These are phyloP conservation scores for Puntigrus tetrazona DNA, from an alignment of 2,113 vertebrate species.

Conservation along the genomic window DNA sequence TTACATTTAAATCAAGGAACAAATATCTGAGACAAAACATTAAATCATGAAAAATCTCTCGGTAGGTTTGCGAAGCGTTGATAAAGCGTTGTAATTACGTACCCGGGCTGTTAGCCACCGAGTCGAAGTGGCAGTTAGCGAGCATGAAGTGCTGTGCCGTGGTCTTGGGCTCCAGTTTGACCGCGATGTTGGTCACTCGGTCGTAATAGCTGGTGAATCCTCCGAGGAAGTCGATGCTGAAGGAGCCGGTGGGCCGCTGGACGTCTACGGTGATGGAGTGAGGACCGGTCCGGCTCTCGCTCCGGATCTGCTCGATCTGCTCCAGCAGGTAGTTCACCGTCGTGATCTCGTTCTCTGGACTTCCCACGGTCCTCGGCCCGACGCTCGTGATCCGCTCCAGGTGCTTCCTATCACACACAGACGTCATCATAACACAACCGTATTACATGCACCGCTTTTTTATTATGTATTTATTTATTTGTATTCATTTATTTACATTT, in stretches of 20 bases:
- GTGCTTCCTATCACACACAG: conserved; percentile 77
- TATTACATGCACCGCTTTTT: background rate
- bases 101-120: conserved; percentile 93
- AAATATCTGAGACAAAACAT: too few relatives aligned
- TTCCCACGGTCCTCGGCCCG: conserved; percentile 91
- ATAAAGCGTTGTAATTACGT: background rate
- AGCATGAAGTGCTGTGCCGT: conserved; percentile 88
- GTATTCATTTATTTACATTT: background rate
- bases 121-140: conserved; percentile 98
- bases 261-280: conserved; percentile 84
- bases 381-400: conserved; percentile 90
- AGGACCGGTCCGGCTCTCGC: conserved; percentile 68
- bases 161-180: conserved; percentile 85
- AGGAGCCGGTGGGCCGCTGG: conserved; percentile 91
- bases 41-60: too few relatives aligned
- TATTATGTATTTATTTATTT: background rate
- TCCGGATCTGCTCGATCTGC: conserved; percentile 82
- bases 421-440: background rate
- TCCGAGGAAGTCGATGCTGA: conserved; percentile 95
- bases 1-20: too few relatives aligned
- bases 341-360: conserved; percentile 89
- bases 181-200: conserved; percentile 89
- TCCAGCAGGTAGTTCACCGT: conserved; percentile 88
- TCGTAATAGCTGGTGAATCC: conserved; percentile 98
- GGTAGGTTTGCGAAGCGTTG: background rate